Base-by-base conservation (phyloP, 2,113 vertebrate genomes). In the Sterrhoptilus dennistouni region DNA sequence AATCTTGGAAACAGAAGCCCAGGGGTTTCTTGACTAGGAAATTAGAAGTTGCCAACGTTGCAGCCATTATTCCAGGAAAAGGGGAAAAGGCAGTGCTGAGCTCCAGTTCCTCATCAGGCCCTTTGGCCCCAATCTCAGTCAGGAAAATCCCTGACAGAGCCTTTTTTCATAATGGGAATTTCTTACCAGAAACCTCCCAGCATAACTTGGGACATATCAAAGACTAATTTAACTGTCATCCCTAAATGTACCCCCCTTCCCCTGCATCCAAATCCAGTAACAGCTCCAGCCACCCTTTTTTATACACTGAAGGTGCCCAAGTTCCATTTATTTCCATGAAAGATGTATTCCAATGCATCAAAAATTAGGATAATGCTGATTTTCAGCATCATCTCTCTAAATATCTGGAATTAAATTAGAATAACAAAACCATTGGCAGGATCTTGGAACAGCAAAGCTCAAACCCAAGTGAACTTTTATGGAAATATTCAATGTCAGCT, bases 301-400 rank as follows among this genome's bases (percentile, higher is more conserved):
- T 7, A 56, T 11, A 14, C 22, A 12, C 47, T 20, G 12, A 31
- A 57, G 6, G 31, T 38, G 19, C n/a, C 35, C 16, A 21, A 49
- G 28, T 40, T 94, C 50, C 44, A 69, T 42, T 42, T 40, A 70
- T 25, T 49, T 59, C n/a, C 8, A n/a, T 1, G 5, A 74, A 89
- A 65, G 8, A 5, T 0, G 2, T 60, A 50, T 59, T 88, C 36
- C 49, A n/a, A 31, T 4, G 11, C 10, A 52, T 3, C 12, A 40
- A 61, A 80, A 49, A 38, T 12, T 8, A 12, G 23, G 16, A 3
- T 1, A 18, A 35, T 0, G 0, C 8, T 6, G 40, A 17, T 25
- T 68, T 71, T 75, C 35, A 7, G 49, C 36, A 53, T 6, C 65
- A 53, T 6, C 65, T 63, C 42, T 69, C 44, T 23, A 33, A 60